Percentiles rank a stretch among this genome's conserved stretches.
Conservation (phyloP, 2,113 vertebrate genomes). For the Dromaius novaehollandiae region DNA sequence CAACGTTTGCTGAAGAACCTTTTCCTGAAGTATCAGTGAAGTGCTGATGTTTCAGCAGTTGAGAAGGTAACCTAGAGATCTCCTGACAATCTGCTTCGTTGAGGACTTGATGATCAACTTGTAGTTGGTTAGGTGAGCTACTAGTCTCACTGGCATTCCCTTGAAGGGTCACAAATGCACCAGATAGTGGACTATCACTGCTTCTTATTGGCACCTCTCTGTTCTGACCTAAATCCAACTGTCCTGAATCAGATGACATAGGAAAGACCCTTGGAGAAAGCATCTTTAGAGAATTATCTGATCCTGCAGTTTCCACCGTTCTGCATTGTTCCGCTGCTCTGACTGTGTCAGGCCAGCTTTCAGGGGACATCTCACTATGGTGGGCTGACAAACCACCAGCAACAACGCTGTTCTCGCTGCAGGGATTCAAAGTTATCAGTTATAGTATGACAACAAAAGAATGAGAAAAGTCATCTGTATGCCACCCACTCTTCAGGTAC, state of each 20-base stretch:
- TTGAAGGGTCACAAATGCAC: background rate
- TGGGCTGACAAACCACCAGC: slow-evolving; percentile 42
- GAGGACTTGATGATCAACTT: background rate
- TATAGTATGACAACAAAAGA: background rate
- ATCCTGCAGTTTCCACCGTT: background rate
- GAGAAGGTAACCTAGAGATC: background rate
- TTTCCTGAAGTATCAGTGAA: background rate
- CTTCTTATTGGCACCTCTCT: background rate
- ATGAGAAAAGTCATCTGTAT: background rate
- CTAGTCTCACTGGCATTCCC: background rate
- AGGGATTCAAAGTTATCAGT: background rate
- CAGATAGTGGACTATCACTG: background rate
- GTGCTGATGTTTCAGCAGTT: background rate
- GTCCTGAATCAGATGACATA: background rate
- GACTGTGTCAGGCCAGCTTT: background rate
- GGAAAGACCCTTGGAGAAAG: background rate
- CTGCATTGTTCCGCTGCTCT: background rate
- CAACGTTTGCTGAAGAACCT: background rate
- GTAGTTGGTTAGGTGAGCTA: background rate
- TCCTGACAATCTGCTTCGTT: background rate
- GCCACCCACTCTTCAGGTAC: background rate
- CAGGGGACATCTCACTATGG: too few relatives aligned
- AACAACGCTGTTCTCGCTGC: slow-evolving; percentile 51
- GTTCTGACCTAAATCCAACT: background rate
- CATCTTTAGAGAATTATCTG: background rate